Base-by-base conservation (phyloP, 2,888 invertebrate genomes). In the Coleophora flavipennella region DNA sequence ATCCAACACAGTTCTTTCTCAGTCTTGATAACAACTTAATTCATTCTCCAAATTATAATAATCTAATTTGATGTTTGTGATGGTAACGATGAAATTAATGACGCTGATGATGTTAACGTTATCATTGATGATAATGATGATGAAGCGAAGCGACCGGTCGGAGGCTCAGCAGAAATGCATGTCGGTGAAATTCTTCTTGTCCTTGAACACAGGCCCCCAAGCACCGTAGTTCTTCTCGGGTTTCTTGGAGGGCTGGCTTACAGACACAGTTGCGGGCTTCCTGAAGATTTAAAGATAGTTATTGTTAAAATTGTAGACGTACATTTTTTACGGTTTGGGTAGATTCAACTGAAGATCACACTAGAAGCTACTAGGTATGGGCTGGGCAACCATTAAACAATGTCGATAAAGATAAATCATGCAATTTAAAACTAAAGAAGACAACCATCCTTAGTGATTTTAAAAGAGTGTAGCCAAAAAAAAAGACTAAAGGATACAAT, bases 141-240 rank as follows among this genome's bases (percentile, higher is more conserved):
- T 28, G 31, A 31, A 14, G 40, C 29, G 53, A 48, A 50, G 20
- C 67, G 68, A 53, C 39, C 20, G 27, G 40, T 6, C 38, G 34
- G 39, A 52, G 51, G 47, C 56, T 79, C 72, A 89, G 68, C 87
- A 90, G 63, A 85, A 73, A 72, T 93, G 93, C 89, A 92, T 89
- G 55, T 89, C 88, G 45, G 87, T 78, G 68, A 93, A 93, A 62
- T 89, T 85, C 54, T 91, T 86, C 69, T 89, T 91, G 81, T 91
- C 90, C 79, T 92, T 92, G 77, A 88, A 92, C 43, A 89, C 76
- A 28, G 91, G 79, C 43, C 92, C 92, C 91, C 92, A 93, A 38
- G 90, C 84, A 41, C 90, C 91, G 63, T 88, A 81, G 57, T 80
- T 68, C 50, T 79, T 81, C 63, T 76, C 78, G 41, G 58, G 66